Evolutionary conservation across 92 coral and sea anemone species (phyloP), one percentile per base, ranked within the genome.

Genomic region (Diadumene lineata): DNA sequence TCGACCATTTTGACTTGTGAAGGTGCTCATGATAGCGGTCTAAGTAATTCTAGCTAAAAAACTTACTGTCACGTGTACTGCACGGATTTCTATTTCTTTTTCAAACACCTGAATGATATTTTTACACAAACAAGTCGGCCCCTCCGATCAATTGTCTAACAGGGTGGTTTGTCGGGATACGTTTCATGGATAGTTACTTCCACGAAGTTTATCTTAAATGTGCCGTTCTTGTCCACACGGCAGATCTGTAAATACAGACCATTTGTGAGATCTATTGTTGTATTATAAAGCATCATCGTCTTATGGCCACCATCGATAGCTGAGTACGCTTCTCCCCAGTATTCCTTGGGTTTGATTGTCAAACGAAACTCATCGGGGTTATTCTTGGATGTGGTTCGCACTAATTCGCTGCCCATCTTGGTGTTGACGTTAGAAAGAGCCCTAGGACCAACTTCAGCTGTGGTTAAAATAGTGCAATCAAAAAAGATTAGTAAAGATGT

Each of bases 251-350:
- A 51, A 60, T 17, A 16, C 13, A 73, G 23, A 0, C 68, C 69
- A 22, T 56, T 60, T n/a, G 22, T 19, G 4, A 73, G 50, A 10
- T 73, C 31, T 2, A 73, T 25, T 7, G 10, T 15, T 34, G 21
- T n/a, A 30, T 73, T 57, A 2, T 56, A 73, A 24, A 19, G 19
- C 18, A 57, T 32, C 15, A 73, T 18, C 19, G 60, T 19, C 34
- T 73, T 73, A 31, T 73, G 78, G 21, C 78, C 78, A 11, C 66
- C 78, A 23, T 73, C 78, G 3, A 58, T 34, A 18, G 68, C 50
- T 1, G 67, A 57, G 44, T 56, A 73, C 11, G 78, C 78, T 33
- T 38, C 66, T 17, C 78, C 78, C 78, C 78, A 73, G 68, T 31
- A 56, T 21, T 73, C 78, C 21, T 26, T 58, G 13, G 78, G 78